Conservation (phyloP, 2,888 invertebrate species). For the Cheilosia grossa region DNA sequence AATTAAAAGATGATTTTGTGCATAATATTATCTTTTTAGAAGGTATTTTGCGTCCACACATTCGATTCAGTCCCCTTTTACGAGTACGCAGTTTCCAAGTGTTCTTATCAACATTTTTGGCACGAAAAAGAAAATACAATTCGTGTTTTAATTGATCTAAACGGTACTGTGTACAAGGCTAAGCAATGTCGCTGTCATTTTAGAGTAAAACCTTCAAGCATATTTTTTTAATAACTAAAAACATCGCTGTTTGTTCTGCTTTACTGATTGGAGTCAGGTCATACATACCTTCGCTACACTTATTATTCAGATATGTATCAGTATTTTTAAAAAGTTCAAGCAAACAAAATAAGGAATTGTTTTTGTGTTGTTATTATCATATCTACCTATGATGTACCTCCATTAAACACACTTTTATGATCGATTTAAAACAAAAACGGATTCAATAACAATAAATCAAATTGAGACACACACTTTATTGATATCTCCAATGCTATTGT, state of each 20-base stretch:
- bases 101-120: constrained; percentile 5
- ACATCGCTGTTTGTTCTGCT: constrained; percentile 27
- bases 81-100: not conserved
- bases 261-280: constrained; percentile 22
- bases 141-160: constrained; percentile 8
- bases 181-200: not conserved
- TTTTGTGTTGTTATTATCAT: constrained; percentile 47
- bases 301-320: constrained; percentile 65
- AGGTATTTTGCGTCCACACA: not conserved
- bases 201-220: constrained; percentile 4
- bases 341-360: constrained; percentile 2
- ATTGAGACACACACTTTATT: constrained; percentile 70
- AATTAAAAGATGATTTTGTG: constrained; percentile 1
- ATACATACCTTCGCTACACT: constrained; percentile 9
- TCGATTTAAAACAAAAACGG: constrained; percentile 38
- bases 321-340: constrained; percentile 33
- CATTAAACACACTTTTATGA: constrained; percentile 44
- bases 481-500: constrained; percentile 75
- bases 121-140: not conserved
- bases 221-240: constrained; percentile 8
- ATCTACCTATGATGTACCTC: constrained; percentile 35
- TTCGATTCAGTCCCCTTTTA: not conserved
- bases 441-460: constrained; percentile 56
- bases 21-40: not conserved
- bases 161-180: not conserved